Conservation (phyloP, 2,888 invertebrate genomes). For the Urechis unicinctus region DNA sequence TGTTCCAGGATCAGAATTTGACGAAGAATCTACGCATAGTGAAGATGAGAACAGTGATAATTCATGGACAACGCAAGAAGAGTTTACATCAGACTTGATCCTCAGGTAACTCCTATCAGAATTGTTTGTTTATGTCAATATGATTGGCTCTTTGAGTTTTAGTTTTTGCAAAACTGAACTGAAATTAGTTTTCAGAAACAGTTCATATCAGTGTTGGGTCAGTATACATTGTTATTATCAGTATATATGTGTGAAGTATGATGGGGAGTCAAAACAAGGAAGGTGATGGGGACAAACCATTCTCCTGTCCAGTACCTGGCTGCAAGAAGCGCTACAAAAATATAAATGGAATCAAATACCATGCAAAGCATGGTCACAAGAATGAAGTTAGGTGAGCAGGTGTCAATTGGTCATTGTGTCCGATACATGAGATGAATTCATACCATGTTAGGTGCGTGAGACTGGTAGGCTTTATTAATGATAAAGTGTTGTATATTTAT, state of each 20-base stretch:
- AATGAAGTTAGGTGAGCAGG: constrained; percentile 71
- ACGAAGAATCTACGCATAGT: constrained; percentile 53
- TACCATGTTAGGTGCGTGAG: background rate
- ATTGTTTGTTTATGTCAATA: background rate
- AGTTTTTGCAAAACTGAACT: too few relatives aligned
- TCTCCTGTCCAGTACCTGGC: constrained; percentile 77
- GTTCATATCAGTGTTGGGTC: too few relatives aligned
- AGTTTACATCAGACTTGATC: constrained; percentile 73
- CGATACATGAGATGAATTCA: too few relatives aligned
- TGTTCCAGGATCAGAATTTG: constrained; percentile 43
- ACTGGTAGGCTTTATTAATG: background rate
- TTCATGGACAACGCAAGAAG: constrained; percentile 56
- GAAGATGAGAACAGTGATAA: constrained; percentile 77
- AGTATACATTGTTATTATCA: too few relatives aligned
- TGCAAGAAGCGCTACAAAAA: constrained; percentile 84
- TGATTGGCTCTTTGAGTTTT: too few relatives aligned
- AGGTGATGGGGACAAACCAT: constrained; percentile 64
- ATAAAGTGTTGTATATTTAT: background rate
- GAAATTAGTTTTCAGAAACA: too few relatives aligned
- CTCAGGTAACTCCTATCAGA: constrained; percentile 55
- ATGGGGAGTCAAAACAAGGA: constrained; percentile 27
- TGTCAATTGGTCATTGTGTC: background rate
- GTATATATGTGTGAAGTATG: constrained; percentile 29
- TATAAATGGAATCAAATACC: constrained; percentile 81
- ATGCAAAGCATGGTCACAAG: constrained; percentile 79